These are phyloP conservation scores for Vicugna pacos DNA, from an alignment of 2,113 vertebrate genomes.

Conservation along the genomic window DNA sequence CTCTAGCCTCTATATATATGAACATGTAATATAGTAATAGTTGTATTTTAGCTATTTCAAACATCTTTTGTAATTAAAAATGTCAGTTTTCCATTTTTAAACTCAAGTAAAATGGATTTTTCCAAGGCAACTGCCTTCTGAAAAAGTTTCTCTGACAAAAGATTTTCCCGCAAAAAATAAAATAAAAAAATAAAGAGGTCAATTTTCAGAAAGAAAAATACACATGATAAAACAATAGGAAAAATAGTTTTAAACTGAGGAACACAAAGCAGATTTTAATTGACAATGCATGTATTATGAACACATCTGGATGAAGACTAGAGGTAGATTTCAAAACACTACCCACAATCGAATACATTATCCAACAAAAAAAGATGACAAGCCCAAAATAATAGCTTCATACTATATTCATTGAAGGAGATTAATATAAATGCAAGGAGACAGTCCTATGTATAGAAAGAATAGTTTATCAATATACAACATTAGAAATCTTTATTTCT, in stretches of 20 bases:
- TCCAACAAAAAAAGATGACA: neutral
- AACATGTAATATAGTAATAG: neutral
- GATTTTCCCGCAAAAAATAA: neutral
- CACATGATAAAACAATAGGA: neutral
- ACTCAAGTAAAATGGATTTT: constrained; percentile 37
- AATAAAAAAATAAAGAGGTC: neutral
- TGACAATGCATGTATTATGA: neutral
- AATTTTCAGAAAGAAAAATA: constrained; percentile 38
- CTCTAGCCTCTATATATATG: neutral
- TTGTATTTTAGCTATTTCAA: constrained; percentile 43
- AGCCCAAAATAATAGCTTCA: neutral
- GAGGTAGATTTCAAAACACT: neutral
- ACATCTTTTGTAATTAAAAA: constrained; percentile 20
- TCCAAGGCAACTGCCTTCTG: neutral
- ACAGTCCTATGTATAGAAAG: neutral
- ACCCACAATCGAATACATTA: neutral
- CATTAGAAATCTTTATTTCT: neutral
- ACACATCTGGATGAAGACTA: neutral
- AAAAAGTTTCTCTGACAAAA: constrained; percentile 18
- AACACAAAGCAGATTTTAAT: neutral
- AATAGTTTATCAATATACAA: neutral
- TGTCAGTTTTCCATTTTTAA: neutral
- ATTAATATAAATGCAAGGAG: neutral
- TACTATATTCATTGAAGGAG: neutral
- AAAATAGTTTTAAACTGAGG: constrained; percentile 18